Conservation (phyloP, 1,140 invertebrate species). For the Drosophila parvula region DNA sequence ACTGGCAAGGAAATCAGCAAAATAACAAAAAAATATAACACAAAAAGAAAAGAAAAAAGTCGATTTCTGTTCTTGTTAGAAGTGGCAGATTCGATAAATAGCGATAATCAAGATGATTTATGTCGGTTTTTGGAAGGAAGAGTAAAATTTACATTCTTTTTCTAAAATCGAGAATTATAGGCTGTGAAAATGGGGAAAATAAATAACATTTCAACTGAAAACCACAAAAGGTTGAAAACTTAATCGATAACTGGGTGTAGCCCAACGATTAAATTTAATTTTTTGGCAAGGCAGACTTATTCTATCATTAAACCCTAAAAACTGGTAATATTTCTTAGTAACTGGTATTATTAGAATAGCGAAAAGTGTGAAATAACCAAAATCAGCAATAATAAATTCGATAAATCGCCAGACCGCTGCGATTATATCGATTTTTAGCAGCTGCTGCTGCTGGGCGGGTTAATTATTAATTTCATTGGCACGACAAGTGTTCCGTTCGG, state of each 20-base stretch:
- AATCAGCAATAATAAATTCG: slow-evolving; percentile 3
- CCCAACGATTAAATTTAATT: slow-evolving; percentile 12
- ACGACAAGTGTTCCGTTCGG: slow-evolving; percentile 38
- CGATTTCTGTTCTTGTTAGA: neutral
- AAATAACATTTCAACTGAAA: neutral
- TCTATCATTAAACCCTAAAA: neutral
- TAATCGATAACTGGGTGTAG: slow-evolving; percentile 10
- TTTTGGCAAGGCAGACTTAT: neutral
- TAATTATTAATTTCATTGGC: slow-evolving; percentile 28
- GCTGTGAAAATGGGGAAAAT: neutral
- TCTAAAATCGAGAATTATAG: neutral
- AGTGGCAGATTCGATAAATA: neutral
- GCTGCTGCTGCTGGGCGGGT: neutral
- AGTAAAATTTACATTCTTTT: neutral
- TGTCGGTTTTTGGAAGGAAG: neutral
- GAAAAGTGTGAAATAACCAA: neutral
- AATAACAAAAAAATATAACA: neutral
- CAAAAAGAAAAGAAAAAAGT: neutral
- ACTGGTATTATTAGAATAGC: neutral
- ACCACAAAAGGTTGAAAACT: neutral
- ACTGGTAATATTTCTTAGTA: neutral
- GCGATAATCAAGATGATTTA: too few relatives aligned
- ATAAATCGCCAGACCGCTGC: neutral
- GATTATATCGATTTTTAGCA: slow-evolving; percentile 45
- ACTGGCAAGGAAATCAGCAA: slow-evolving; percentile 7